These are phyloP conservation scores for Elephas maximus DNA, from an alignment of 2,113 vertebrate genomes.

Conservation along the genomic window DNA sequence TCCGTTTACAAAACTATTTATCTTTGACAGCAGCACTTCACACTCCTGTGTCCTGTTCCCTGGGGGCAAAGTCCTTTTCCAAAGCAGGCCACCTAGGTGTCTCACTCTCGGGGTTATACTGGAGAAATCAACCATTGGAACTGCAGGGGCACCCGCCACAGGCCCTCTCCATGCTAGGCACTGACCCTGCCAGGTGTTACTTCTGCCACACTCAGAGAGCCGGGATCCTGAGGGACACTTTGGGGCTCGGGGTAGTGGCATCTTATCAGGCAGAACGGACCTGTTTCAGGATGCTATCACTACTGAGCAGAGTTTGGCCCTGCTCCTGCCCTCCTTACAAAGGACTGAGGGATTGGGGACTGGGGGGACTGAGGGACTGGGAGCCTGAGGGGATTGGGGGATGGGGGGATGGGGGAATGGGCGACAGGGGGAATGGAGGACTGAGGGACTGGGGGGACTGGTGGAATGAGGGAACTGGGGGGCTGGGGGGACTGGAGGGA, in stretches of 20 bases:
- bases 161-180: accelerated
- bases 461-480: too few relatives aligned
- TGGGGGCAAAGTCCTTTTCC: neutral
- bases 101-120: neutral
- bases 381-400: too few relatives aligned
- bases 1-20: neutral
- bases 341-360: neutral
- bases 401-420: too few relatives aligned
- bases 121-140: neutral
- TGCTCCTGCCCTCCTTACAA: neutral
- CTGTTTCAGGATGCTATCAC: neutral
- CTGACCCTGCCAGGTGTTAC: neutral
- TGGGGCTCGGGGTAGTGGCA: neutral
- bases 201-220: neutral
- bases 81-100: neutral
- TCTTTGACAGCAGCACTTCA: neutral
- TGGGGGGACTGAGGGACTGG: neutral
- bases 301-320: neutral
- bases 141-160: neutral
- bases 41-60: neutral
- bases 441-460: too few relatives aligned
- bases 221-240: neutral
- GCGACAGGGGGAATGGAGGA: too few relatives aligned
- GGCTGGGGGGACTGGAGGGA: too few relatives aligned
- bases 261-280: neutral